Evolutionary conservation across 1,140 invertebrate species (phyloP), one percentile per base, ranked within the genome.

Genomic region (Plectrocnemia conspersa): DNA sequence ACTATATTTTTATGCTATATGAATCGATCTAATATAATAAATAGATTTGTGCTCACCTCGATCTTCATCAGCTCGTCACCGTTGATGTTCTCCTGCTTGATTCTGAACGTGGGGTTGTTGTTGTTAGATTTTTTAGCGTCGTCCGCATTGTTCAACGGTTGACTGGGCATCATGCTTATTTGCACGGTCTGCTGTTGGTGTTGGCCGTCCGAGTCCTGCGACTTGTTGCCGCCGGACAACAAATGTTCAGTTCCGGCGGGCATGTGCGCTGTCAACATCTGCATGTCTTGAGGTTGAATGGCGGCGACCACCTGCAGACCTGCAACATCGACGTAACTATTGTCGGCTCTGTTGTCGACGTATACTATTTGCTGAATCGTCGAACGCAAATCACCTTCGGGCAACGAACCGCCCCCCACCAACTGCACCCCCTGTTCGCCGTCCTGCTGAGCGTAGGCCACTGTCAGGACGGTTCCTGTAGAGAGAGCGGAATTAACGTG

Each of bases 241-340:
- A 38, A 13, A n/a, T 50, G 47, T 13, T 50, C 47, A n/a, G 36
- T 21, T n/a, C n/a, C n/a, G n/a, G 23, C 16, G 1, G 40, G 41
- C 15, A 45, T 18, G 19, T 66, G 64, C 5, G 58, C 50, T 6
- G 61, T 47, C 32, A 70, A 68, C 11, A 79, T 64, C 60, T 80
- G 83, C 58, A 85, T 75, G 59, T 85, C 83, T 57, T 82, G 82
- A 0, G 82, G 82, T 61, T 81, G 80, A 15, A 80, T 24, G 2
- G 82, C 79, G 0, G 82, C 77, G 0, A 85, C 74, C 2, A 85
- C 79, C 32, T 82, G 84, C 19, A 84, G 66, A 40, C 82, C 82
- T 72, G 77, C 73, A 0, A 73, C 45, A 29, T n/a, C n/a, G n/a
- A n/a, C 19, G 35, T 36, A 36, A 44, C 41, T 42, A 3, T 11